These are phyloP conservation scores for Vireo altiloquus DNA, from an alignment of 2,113 vertebrate species.

Conservation along the genomic window DNA sequence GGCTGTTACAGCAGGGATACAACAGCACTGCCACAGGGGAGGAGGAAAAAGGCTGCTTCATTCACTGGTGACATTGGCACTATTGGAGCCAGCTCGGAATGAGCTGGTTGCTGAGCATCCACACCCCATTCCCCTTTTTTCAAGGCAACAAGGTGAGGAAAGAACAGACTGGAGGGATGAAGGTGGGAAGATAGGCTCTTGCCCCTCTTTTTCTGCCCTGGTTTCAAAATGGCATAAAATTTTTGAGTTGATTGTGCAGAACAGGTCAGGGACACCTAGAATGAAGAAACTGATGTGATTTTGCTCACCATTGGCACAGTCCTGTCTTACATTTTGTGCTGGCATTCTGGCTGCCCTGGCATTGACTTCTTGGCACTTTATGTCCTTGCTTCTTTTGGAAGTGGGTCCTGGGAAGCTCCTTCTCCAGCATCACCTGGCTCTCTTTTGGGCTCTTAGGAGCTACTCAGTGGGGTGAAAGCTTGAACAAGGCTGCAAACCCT, in stretches of 20 bases:
- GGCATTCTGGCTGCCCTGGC: background rate
- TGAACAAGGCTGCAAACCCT: background rate
- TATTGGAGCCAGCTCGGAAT: rapidly evolving
- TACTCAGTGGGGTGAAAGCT: background rate
- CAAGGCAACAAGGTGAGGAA: background rate
- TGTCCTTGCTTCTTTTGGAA: background rate
- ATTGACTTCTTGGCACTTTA: background rate
- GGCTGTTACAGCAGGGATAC: background rate
- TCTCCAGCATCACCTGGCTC: background rate
- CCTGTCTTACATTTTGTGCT: background rate
- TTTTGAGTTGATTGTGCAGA: background rate
- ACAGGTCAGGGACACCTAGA: background rate
- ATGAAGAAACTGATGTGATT: background rate
- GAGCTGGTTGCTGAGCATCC: background rate
- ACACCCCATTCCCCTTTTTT: background rate
- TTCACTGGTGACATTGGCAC: background rate
- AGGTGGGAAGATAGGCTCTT: background rate
- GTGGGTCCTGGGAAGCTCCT: background rate
- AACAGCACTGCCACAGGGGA: background rate
- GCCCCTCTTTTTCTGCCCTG: background rate
- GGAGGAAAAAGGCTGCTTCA: background rate
- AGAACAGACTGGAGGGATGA: background rate
- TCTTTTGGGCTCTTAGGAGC: background rate
- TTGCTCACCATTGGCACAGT: background rate
- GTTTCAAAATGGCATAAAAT: background rate